Base-by-base conservation (phyloP, 2,888 invertebrate species). In the Nomada fabriciana region DNA sequence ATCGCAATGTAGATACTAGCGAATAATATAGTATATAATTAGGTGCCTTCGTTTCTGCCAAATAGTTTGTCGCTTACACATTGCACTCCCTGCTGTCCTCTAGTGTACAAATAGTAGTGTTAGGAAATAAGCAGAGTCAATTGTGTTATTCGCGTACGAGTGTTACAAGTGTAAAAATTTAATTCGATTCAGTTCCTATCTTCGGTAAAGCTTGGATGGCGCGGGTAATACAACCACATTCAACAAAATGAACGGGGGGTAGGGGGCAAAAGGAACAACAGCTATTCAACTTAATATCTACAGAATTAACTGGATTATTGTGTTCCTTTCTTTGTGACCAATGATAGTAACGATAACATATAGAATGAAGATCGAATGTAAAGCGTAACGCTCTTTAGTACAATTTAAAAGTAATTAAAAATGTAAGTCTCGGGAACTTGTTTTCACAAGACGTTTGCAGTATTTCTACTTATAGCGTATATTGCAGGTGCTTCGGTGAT, bases 41-140 rank as follows among this genome's bases (percentile, higher is more conserved):
- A 92, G 92, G 93, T 93, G 92, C 93, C 92, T 93, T 92, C 89
- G 87, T 23, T 9, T 91, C 87, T 80, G 90, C 88, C 83, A 87
- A 87, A 83, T 85, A 87, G 84, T 83, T 13, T 47, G n/a, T 1
- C 25, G 60, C 79, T 88, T 83, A 23, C 86, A 82, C 86, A 80
- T 87, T 89, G 65, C 85, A 88, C 84, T 88, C 80, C 84, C 75
- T 82, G 55, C 81, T 86, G 74, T 88, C 77, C 55, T 80, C 61
- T 80, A 84, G 76, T 65, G 69, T 72, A 81, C 64, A 80, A 82
- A 75, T 47, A 71, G 77, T 71, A 79, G 69, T 76, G 76, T 84
- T 76, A 68, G 63, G 69, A 85, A 71, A 80, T 60, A 69, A 83
- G 79, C 74, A 61, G 65, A 84, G 88, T 86, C 88, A 88, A 84